Conservation (phyloP, 2,797 vertebrate genomes). For the Peromyscus nudipes region DNA sequence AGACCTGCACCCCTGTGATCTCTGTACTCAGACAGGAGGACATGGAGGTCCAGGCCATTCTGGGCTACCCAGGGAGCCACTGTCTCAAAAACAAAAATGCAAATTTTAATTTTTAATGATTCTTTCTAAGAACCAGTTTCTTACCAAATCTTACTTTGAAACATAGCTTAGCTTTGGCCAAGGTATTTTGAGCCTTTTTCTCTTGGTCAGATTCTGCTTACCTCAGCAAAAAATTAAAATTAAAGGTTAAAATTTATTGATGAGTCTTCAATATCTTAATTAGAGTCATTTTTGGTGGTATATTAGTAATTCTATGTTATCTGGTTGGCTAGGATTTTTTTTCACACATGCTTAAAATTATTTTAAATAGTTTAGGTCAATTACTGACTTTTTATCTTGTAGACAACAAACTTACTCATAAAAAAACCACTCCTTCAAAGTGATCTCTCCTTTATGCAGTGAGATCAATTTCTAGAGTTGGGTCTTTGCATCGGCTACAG, state of each 20-base stretch:
- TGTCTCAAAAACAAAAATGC: not conserved
- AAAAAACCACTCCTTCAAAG: conserved; percentile 44
- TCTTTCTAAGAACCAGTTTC: conserved; percentile 18
- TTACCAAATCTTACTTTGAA: conserved; percentile 50
- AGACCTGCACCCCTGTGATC: not conserved
- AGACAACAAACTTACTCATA: conserved; percentile 46
- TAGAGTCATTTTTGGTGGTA: conserved; percentile 42
- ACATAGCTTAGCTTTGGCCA: not conserved
- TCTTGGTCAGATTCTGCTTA: conserved; percentile 34
- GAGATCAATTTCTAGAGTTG: not conserved
- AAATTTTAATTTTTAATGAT: not conserved
- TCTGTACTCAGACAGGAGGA: not conserved
- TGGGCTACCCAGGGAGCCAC: not conserved
- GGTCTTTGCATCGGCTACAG: not conserved
- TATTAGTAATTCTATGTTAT: conserved; percentile 43
- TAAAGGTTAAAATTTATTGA: conserved; percentile 16
- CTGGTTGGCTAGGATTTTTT: conserved; percentile 32
- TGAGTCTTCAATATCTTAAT: conserved; percentile 8
- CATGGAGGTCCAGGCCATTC: not conserved
- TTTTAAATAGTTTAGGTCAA: conserved; percentile 20
- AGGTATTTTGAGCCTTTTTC: conserved; percentile 14
- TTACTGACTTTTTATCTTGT: not conserved
- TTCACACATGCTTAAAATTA: conserved; percentile 38
- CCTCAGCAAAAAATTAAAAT: not conserved
- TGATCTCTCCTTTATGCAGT: conserved; percentile 1